Percentiles rank a stretch among this genome's conserved stretches.
These are phyloP conservation scores for Crambe crambe DNA, from an alignment of 37 sponge, comb jelly and placozoan species.

Conservation along the genomic window DNA sequence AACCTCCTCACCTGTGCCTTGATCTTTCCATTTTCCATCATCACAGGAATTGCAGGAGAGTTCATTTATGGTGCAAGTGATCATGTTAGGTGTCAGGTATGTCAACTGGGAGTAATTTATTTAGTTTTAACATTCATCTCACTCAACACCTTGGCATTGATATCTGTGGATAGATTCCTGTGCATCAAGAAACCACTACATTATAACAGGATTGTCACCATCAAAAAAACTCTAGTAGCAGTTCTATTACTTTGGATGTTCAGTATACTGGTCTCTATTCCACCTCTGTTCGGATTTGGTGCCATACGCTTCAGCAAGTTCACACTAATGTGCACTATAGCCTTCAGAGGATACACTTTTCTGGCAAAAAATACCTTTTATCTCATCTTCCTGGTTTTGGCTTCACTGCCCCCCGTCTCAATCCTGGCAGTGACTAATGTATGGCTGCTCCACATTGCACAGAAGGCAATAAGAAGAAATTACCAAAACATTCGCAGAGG, in stretches of 20 bases:
- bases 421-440: slow-evolving; percentile 31
- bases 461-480: background rate
- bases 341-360: background rate
- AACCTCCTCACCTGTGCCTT: background rate
- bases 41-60: background rate
- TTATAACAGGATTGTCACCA: slow-evolving; percentile 27
- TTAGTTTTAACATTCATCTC: background rate
- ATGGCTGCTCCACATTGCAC: background rate
- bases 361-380: slow-evolving; percentile 28
- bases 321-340: slow-evolving; percentile 22
- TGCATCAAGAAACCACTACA: slow-evolving; percentile 30
- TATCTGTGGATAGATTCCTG: slow-evolving; percentile 54
- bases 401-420: slow-evolving; percentile 33
- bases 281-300: slow-evolving; percentile 58
- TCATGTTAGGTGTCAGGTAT: background rate
- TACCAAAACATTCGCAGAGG: background rate
- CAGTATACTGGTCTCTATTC: slow-evolving; percentile 4
- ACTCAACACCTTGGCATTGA: slow-evolving; percentile 19
- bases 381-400: slow-evolving; percentile 23
- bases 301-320: slow-evolving; percentile 33
- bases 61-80: background rate
- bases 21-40: background rate
- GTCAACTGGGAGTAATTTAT: background rate
- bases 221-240: background rate
- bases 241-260: slow-evolving; percentile 11